Evolutionary conservation across 2,888 invertebrate genomes (phyloP).

Genomic region (Leuctra nigra): DNA sequence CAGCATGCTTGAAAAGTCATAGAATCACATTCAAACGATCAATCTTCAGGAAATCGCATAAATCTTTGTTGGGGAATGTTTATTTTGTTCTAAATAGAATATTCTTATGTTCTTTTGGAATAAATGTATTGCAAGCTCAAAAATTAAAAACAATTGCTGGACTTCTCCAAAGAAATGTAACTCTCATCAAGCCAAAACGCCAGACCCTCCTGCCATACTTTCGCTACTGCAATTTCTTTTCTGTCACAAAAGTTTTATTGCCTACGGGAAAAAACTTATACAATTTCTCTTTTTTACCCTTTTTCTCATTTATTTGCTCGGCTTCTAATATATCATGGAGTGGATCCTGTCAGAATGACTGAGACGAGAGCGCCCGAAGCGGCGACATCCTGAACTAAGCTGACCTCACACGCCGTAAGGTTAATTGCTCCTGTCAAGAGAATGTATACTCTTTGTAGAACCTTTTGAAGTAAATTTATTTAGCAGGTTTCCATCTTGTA

Average conservation of each 20-base stretch:
- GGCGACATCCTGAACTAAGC: conserved; percentile 15
- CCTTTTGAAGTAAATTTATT: conserved; percentile 23
- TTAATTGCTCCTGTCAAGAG: conserved; percentile 25
- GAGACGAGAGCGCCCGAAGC: conserved; percentile 13
- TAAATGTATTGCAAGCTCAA: too few species aligned
- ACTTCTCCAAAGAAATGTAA: too few species aligned
- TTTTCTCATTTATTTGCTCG: conserved; percentile 13
- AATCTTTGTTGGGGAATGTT: too few species aligned
- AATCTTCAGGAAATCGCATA: too few species aligned
- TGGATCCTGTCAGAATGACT: conserved; percentile 22
- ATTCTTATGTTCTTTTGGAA: too few species aligned
- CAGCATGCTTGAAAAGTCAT: too few species aligned
- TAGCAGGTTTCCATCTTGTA: conserved; percentile 20
- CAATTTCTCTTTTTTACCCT: conserved; percentile 15
- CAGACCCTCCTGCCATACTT: conserved; percentile 23
- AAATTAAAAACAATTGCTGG: too few species aligned
- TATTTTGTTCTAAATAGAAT: too few species aligned
- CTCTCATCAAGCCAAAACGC: too few species aligned
- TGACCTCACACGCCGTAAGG: conserved; percentile 23
- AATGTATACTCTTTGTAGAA: conserved; percentile 17
- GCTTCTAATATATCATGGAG: background rate
- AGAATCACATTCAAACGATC: too few species aligned
- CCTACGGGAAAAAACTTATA: conserved; percentile 19
- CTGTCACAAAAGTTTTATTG: conserved; percentile 27
- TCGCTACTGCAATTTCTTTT: conserved; percentile 26